Conservation (phyloP, 2,113 vertebrate genomes). For the Rallus limicola region DNA sequence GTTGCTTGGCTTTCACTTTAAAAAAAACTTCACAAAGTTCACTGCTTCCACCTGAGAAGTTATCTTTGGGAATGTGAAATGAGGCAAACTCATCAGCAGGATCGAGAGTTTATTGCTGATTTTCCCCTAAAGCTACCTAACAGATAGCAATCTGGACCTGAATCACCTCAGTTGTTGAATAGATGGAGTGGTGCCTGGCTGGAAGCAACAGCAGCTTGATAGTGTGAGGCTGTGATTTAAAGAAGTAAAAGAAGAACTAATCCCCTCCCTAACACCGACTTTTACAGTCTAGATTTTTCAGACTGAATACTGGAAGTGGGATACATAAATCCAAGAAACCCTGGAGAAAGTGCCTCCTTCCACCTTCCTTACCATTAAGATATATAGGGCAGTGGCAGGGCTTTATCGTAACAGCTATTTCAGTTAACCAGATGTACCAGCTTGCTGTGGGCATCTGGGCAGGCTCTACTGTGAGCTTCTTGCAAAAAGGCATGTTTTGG, state of each 20-base stretch:
- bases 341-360: not conserved
- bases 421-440: not conserved
- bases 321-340: not conserved
- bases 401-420: not conserved
- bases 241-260: constrained; percentile 5
- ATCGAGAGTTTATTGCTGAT: not conserved
- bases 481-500: not conserved
- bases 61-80: not conserved
- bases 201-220: constrained; percentile 11
- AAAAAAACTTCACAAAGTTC: not conserved
- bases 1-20: not conserved
- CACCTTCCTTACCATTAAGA: not conserved
- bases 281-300: not conserved
- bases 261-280: not conserved
- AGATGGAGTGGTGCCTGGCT: constrained; percentile 1
- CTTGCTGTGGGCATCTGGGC: not conserved
- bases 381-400: not conserved
- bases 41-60: not conserved
- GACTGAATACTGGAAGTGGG: not conserved
- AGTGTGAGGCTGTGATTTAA: constrained; percentile 6
- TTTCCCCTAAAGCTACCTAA: not conserved
- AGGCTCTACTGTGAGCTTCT: not conserved
- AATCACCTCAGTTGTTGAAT: not conserved
- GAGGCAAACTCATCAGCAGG: not conserved
- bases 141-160: not conserved